A percentile compares a stretch with the other conserved stretches of the same genome.
These are phyloP conservation scores for Plutomurus gul DNA, from an alignment of 1,140 invertebrate genomes.

Conservation along the genomic window DNA sequence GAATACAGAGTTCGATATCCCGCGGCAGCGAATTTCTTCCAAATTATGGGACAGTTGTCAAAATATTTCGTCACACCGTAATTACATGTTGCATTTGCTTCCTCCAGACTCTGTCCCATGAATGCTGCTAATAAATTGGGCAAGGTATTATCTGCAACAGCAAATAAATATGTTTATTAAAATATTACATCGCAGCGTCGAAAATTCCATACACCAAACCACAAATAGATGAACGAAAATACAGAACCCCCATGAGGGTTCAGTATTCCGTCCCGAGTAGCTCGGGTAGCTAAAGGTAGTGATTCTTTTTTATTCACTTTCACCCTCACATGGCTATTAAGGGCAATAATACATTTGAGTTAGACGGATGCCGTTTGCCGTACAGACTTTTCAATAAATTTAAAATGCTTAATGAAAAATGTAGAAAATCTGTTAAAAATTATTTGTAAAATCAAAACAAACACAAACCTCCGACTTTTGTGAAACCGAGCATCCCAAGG, in stretches of 20 bases:
- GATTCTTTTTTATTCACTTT: too few species aligned
- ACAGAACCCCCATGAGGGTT: too few species aligned
- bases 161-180: not conserved
- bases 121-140: slow-evolving; percentile 76
- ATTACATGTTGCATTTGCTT: slow-evolving; percentile 62
- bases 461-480: slow-evolving; percentile 55
- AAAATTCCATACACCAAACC: not conserved
- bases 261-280: too few species aligned
- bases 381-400: too few species aligned
- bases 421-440: too few species aligned
- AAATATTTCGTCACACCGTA: slow-evolving; percentile 56
- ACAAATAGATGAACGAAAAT: too few species aligned
- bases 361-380: too few species aligned
- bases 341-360: too few species aligned
- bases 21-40: slow-evolving; percentile 72
- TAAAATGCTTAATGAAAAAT: too few species aligned
- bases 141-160: slow-evolving; percentile 73
- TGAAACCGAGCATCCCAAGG: slow-evolving; percentile 56
- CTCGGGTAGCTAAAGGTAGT: not conserved
- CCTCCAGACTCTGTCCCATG: slow-evolving; percentile 66
- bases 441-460: not conserved
- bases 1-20: slow-evolving; percentile 77
- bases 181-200: not conserved
- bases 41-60: slow-evolving; percentile 77
- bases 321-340: too few species aligned